phyloP scores from a whole-genome alignment of 2,888 invertebrate species.

The Cheilosia variabilis region DNA sequence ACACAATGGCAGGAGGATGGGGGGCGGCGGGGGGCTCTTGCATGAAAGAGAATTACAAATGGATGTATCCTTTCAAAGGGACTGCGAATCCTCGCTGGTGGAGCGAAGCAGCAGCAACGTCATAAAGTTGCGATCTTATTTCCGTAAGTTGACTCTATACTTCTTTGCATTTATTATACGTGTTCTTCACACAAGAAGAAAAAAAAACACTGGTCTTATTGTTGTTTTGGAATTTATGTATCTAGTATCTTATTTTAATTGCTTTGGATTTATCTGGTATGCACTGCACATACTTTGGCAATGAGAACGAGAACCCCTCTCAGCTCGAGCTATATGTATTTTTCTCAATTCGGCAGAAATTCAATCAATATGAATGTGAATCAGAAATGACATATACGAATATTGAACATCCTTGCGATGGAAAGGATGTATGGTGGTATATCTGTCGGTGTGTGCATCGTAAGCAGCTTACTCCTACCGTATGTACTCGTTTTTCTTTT shows the following conservation, averaged over 20 bases:
- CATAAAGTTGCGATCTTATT: not conserved
- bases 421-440: no score
- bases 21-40: not conserved
- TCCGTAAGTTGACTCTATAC: not conserved
- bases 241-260: not conserved
- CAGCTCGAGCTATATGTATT: not conserved
- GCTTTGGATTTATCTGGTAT: not conserved
- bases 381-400: not conserved
- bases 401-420: not conserved
- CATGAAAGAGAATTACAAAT: not conserved
- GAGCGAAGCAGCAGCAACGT: not conserved
- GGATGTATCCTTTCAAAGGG: not conserved
- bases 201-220: not conserved
- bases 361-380: not conserved
- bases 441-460: not conserved
- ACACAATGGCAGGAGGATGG: not conserved
- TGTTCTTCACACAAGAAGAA: not conserved
- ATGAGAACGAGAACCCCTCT: not conserved
- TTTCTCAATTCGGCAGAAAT: not conserved
- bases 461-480: not conserved
- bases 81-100: not conserved
- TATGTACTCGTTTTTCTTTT: not conserved
- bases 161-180: not conserved
- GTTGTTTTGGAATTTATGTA: not conserved
- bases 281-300: not conserved